Base-by-base conservation (phyloP, 2,113 vertebrate species). In the Gavialis gangeticus region DNA sequence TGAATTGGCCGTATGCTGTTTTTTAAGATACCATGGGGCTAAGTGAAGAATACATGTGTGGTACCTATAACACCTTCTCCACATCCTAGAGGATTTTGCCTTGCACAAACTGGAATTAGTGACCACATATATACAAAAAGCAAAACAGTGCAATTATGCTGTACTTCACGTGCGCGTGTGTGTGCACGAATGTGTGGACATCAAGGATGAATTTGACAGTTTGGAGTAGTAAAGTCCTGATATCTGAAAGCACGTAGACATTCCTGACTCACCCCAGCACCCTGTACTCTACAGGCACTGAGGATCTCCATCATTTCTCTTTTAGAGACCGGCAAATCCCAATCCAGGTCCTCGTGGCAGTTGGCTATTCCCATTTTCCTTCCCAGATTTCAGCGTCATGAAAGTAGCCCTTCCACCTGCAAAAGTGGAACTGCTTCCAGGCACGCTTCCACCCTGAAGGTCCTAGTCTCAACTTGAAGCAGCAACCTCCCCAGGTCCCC, bases 321-420 rank as follows among this genome's bases (percentile, higher is more conserved):
- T 67, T 10, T 54, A 66, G 54, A 28, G 8, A 30, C 24, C n/a
- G 62, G 17, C 5, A 14, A 84, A 66, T 9, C 46, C 46, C 46
- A 46, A 46, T 46, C 46, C 46, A 46, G 28, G 37, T 17, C 10
- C 59, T 59, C 30, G 12, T 5, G 24, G 58, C 21, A 88, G 82
- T 18, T 57, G 14, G 12, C 66, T 69, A 19, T 1, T 46, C 2
- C 0, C 0, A 2, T 28, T 21, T n/a, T 57, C 1, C 16, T 1
- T 25, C 75, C 25, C 12, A 60, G 3, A 11, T 57, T n/a, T 89
- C 67, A 21, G 19, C 14, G 24, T 10, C 30, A 37, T 30, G 30
- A 37, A 71, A 34, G 19, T 13, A 71, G 5, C 21, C 12, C 21
- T 71, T 37, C 19, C 67, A 37, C 37, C 67, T 71, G 30, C 67